phyloP scores from a whole-genome alignment of 1,140 invertebrate species.

The Heliconius nattereri region DNA sequence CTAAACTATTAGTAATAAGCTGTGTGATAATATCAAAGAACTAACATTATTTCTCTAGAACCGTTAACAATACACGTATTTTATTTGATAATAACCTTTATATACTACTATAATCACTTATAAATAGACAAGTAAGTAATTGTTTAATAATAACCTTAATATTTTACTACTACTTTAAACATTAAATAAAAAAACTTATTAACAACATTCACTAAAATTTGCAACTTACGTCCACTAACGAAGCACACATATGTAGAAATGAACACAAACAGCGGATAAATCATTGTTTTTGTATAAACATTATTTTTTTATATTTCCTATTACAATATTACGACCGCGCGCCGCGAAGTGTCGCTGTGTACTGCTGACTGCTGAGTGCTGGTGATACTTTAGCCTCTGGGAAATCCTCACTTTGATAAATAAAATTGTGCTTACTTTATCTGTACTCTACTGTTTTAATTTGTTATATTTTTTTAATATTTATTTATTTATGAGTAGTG shows the following conservation, averaged over 20 bases:
- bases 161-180: not conserved
- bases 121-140: not conserved
- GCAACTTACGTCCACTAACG: slow-evolving; percentile 43
- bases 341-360: not conserved
- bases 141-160: not conserved
- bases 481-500: too few relatives aligned
- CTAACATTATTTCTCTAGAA: not conserved
- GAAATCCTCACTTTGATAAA: slow-evolving; percentile 7
- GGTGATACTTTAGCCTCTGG: not conserved
- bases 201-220: slow-evolving; percentile 25
- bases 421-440: not conserved
- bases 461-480: too few relatives aligned
- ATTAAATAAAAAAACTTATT: not conserved
- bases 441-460: too few relatives aligned
- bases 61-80: not conserved
- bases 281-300: not conserved
- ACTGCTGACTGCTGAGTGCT: not conserved
- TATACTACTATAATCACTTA: not conserved
- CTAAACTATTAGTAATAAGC: too few relatives aligned
- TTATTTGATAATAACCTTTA: not conserved
- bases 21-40: too few relatives aligned
- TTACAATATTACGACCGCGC: not conserved
- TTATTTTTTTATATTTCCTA: not conserved
- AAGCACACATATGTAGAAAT: slow-evolving; percentile 29
- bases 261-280: slow-evolving; percentile 30